Evolutionary conservation across 2,888 invertebrate genomes (phyloP).

Genomic region (Crematogaster levior): DNA sequence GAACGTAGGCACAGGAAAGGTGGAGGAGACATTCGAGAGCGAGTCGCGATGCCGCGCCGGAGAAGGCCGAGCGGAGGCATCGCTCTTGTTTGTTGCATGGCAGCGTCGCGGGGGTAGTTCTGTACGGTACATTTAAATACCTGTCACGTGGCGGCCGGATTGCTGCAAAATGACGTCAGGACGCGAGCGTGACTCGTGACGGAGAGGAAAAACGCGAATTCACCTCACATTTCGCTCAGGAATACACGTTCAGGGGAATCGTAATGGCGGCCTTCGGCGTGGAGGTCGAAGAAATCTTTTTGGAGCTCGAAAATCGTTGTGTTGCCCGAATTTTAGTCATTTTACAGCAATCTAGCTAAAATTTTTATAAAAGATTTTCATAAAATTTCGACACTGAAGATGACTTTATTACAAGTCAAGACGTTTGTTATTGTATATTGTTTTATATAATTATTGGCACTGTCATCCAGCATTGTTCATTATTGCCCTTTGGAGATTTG

Average conservation of each 20-base stretch:
- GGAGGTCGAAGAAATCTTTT: background rate
- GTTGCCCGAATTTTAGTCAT: background rate
- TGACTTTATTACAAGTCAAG: too few relatives aligned
- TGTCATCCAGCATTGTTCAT: too few relatives aligned
- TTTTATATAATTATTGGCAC: too few relatives aligned
- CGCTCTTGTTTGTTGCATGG: constrained; percentile 50
- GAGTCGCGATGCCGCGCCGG: constrained; percentile 48
- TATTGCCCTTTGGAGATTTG: too few relatives aligned
- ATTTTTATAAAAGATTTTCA: background rate
- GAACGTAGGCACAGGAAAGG: constrained; percentile 70
- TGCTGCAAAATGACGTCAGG: constrained; percentile 53
- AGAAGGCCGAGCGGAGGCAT: constrained; percentile 52
- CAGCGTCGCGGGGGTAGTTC: constrained; percentile 27
- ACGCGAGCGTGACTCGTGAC: constrained; percentile 6
- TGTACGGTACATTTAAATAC: constrained; percentile 53
- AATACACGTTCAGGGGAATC: background rate
- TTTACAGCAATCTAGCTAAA: background rate
- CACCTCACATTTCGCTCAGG: background rate
- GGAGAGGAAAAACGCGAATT: background rate
- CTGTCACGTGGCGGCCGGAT: constrained; percentile 45
- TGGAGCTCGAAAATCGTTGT: background rate
- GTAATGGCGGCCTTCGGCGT: background rate
- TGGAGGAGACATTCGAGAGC: constrained; percentile 68
- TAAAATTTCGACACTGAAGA: too few relatives aligned
- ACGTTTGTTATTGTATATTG: too few relatives aligned